These are phyloP conservation scores for Antrozous pallidus DNA, from an alignment of 2,797 vertebrate species.

Conservation along the genomic window DNA sequence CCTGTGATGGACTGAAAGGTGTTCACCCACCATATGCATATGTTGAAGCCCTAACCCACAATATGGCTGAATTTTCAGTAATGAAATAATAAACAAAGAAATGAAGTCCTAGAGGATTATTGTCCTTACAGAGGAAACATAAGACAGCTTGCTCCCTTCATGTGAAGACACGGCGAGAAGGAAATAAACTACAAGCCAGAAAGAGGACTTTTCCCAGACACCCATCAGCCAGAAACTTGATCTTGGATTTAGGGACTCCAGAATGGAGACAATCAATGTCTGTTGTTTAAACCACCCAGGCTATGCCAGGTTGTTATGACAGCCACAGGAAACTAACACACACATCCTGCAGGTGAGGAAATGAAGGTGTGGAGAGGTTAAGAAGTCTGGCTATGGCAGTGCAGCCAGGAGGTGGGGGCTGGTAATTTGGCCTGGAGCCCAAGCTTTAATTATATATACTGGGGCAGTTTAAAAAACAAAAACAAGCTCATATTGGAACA, in stretches of 20 bases:
- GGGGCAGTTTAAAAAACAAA: too few species aligned
- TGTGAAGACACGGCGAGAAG: rapidly evolving
- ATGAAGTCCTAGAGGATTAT: neutral
- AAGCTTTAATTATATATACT: neutral
- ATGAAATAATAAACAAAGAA: neutral
- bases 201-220: neutral
- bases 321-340: neutral
- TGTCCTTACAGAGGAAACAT: neutral
- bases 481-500: neutral
- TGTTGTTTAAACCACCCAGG: neutral
- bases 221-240: neutral
- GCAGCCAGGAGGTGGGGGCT: neutral
- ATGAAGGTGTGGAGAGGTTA: neutral
- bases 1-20: neutral
- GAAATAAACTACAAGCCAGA: neutral
- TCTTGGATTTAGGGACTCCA: neutral
- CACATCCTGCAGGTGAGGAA: rapidly evolving
- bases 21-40: neutral
- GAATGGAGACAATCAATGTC: too few species aligned
- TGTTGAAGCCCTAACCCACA: neutral
- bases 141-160: rapidly evolving
- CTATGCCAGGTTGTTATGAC: neutral
- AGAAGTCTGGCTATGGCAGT: neutral
- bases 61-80: neutral
- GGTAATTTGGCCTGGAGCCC: neutral